A percentile compares a stretch with the other conserved stretches of the same genome.
Conservation (phyloP, 1,140 invertebrate genomes). For the Lordiphosa clarofinis region DNA sequence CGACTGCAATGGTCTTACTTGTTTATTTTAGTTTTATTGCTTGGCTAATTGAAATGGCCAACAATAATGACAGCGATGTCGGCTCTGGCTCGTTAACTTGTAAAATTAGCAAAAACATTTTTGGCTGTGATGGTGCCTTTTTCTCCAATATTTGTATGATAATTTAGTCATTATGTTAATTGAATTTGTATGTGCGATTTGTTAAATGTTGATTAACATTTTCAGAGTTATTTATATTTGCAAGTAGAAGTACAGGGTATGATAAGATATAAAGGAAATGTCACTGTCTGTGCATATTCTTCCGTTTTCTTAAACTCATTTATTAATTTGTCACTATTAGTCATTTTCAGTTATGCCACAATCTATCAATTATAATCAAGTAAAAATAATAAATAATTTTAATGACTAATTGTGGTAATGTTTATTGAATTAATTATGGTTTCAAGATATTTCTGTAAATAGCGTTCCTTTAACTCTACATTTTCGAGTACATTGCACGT, state of each 20-base stretch:
- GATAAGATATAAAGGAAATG: too few species aligned
- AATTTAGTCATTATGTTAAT: conserved; percentile 50
- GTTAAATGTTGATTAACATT: conserved; percentile 6
- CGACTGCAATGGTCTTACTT: too few species aligned
- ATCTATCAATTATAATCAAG: too few species aligned
- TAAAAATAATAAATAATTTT: too few species aligned
- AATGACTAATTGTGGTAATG: conserved; percentile 16
- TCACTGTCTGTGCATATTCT: too few species aligned
- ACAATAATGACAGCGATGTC: conserved; percentile 6
- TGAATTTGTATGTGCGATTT: neutral
- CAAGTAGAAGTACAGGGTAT: too few species aligned
- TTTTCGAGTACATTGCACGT: conserved; percentile 60
- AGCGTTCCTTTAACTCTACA: too few species aligned
- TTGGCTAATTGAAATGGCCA: conserved; percentile 46
- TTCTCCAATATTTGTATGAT: conserved; percentile 40
- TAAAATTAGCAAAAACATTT: conserved; percentile 32
- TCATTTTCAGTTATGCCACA: too few species aligned
- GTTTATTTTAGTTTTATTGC: conserved; percentile 33
- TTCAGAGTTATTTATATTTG: neutral
- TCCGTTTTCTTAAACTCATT: too few species aligned
- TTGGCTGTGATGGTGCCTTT: neutral
- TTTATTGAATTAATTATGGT: conserved; percentile 1
- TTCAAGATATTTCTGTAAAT: neutral
- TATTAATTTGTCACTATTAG: too few species aligned
- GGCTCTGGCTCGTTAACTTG: conserved; percentile 44